Conservation (phyloP, 2,113 vertebrate genomes). For the Mormyrus lacerda region DNA sequence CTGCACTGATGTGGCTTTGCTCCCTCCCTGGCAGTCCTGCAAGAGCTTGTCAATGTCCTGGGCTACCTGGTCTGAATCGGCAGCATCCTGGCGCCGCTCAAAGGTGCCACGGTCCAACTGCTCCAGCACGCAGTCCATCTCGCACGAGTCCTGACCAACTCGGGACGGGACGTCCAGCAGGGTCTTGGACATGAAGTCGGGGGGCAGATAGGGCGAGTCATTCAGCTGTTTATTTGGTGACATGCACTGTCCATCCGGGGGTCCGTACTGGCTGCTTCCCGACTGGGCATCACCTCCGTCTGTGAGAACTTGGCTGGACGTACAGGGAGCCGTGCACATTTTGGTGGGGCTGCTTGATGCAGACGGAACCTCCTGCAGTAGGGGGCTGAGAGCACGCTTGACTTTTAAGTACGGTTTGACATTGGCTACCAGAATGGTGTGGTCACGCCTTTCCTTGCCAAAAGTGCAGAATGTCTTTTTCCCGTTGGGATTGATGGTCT, state of each 20-base stretch:
- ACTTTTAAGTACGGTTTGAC: constrained; percentile 98
- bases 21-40: constrained; percentile 89
- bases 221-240: constrained; percentile 78
- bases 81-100: constrained; percentile 75
- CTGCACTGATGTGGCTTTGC: constrained; percentile 75
- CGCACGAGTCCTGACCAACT: constrained; percentile 63
- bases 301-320: constrained; percentile 74
- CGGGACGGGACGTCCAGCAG: constrained; percentile 77
- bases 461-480: constrained; percentile 99
- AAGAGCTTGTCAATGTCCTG: constrained; percentile 98
- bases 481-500: constrained; percentile 89
- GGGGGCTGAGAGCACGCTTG: constrained; percentile 91
- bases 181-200: constrained; percentile 76
- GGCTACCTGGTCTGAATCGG: constrained; percentile 92
- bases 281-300: constrained; percentile 78
- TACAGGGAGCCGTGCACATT: constrained; percentile 76
- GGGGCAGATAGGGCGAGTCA: constrained; percentile 65
- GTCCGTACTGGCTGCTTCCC: constrained; percentile 74
- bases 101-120: constrained; percentile 73
- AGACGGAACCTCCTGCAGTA: constrained; percentile 87
- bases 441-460: constrained; percentile 95
- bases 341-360: constrained; percentile 85
- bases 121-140: constrained; percentile 82
- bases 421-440: constrained; percentile 97
- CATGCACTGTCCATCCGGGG: constrained; percentile 77